Base-by-base conservation (phyloP, 2,797 vertebrate species). In the Halcyon leucocephala region DNA sequence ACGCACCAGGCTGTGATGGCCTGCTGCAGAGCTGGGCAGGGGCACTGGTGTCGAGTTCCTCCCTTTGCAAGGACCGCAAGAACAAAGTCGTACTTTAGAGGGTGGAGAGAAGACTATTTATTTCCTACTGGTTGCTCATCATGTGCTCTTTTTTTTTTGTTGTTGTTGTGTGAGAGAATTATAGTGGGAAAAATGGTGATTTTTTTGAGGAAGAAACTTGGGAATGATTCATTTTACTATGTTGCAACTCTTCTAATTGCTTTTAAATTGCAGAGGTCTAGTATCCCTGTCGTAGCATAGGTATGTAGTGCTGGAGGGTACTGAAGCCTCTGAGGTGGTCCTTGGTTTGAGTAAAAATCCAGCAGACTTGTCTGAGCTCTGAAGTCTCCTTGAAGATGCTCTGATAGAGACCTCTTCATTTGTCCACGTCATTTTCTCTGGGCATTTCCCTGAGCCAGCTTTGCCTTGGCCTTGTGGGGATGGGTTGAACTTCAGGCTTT, bases 1-100 rank as follows among this genome's bases (percentile, higher is more conserved):
- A 14, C 1, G 2, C 13, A 8, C 8, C 0, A 1, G 17, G 12
- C 1, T 10, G 26, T 14, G 31, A 4, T 26, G 73, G 13, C 33
- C 39, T 51, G 26, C 3, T 4, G 2, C 31, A 35, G 49, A 4
- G 0, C 26, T 35, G 65, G 37, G 37, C 41, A 22, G 28, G 33
- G 74, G 41, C 0, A 1, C 8, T 3, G 1, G 42, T 12, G 26
- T 29, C 57, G 41, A 6, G 8, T 3, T 19, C 19, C 57, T 55
- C 41, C 78, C 41, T 65, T 12, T 3, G 19, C 8, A 26, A 44
- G 49, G 19, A 14, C 62, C 20, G 7, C 4, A 2, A 15, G 26
- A 44, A 33, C 22, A 29, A 25, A n/a, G 48, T 26, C 20, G 6
- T 5, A 1, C 29, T 67, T 87, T 33, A 22, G 55, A 13, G n/a